phyloP scores from a whole-genome alignment of 2,113 vertebrate genomes.

The Cinclus cinclus region DNA sequence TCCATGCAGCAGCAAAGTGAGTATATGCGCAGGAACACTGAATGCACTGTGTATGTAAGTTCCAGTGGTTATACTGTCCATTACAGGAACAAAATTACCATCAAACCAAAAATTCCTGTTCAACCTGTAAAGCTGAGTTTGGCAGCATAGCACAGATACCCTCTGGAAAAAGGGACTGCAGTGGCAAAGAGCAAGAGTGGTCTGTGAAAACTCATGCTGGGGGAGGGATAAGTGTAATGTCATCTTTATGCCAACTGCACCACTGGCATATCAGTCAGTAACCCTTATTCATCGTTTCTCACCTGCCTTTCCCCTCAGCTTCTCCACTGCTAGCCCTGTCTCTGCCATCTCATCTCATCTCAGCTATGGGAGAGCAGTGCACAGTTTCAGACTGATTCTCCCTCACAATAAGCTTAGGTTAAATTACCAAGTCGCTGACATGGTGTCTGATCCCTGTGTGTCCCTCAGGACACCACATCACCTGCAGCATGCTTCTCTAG shows the following conservation, averaged over 20 bases:
- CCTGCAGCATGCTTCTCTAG: neutral
- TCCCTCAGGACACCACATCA: neutral
- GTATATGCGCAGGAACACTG: neutral
- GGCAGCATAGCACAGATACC: fast-evolving
- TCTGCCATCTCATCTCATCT: neutral
- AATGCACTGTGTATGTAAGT: fast-evolving
- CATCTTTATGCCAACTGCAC: neutral
- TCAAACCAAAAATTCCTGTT: neutral
- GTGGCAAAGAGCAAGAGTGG: neutral
- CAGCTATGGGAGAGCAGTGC: neutral
- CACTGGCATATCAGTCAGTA: too few species aligned
- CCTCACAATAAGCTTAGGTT: neutral
- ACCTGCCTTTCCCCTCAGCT: neutral
- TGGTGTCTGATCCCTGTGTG: fast-evolving
- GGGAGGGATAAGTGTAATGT: fast-evolving
- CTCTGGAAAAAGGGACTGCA: neutral
- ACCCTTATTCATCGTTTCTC: fast-evolving
- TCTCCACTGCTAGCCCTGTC: too few species aligned
- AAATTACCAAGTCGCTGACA: neutral
- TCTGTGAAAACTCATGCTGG: neutral
- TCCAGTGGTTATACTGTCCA: neutral
- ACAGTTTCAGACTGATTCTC: neutral
- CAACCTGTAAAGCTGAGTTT: neutral
- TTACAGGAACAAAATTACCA: neutral
- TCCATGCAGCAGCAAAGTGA: neutral